Evolutionary conservation across 2,888 invertebrate genomes (phyloP).

Genomic region (Prenolepis imparis): DNA sequence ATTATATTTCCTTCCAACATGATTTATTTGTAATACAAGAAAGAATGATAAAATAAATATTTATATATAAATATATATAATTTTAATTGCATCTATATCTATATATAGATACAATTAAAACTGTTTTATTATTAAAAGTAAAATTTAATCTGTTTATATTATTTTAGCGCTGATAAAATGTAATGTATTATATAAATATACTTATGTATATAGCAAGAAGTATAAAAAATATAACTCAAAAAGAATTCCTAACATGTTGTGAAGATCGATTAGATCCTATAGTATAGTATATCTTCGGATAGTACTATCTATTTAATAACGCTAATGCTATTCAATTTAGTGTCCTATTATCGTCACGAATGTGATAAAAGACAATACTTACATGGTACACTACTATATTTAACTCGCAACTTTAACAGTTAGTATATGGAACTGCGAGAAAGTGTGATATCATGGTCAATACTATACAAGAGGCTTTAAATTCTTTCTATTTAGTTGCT

Average conservation of each 20-base stretch:
- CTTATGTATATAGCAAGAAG: too few relatives aligned
- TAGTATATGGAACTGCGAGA: neutral
- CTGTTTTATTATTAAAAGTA: neutral
- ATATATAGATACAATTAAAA: neutral
- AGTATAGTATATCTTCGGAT: neutral
- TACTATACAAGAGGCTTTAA: neutral
- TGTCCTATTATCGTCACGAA: neutral
- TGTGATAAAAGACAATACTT: too few relatives aligned
- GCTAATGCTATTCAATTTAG: conserved; percentile 15
- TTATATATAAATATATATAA: too few relatives aligned
- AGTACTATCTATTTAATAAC: neutral
- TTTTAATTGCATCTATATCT: too few relatives aligned
- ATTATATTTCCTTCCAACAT: neutral
- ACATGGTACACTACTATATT: neutral
- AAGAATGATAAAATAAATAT: neutral
- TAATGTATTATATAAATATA: too few relatives aligned
- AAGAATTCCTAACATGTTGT: neutral
- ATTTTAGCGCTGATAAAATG: neutral
- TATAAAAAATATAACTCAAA: neutral
- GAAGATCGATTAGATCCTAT: neutral
- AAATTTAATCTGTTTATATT: too few relatives aligned
- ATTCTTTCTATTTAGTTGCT: neutral
- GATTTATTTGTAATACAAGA: neutral
- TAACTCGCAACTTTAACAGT: neutral
- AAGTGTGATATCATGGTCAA: neutral